A percentile compares a stretch with the other conserved stretches of the same genome.
Evolutionary conservation across 2,888 invertebrate genomes (phyloP).

Genomic region (Dusona sp.): DNA sequence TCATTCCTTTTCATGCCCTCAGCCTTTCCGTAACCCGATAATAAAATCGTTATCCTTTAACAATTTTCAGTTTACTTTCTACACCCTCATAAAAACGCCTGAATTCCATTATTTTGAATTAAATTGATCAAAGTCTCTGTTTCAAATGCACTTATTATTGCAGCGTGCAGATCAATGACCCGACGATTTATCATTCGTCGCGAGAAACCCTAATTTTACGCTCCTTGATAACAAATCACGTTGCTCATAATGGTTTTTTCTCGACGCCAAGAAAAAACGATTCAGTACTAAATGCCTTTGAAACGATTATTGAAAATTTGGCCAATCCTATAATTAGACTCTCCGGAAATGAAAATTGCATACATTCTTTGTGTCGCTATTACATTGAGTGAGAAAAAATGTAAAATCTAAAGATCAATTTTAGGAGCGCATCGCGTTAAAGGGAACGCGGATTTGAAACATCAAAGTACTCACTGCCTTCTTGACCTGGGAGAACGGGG

Average conservation of each 20-base stretch:
- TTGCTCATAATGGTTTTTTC: background rate
- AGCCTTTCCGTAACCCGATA: background rate
- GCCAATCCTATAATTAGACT: background rate
- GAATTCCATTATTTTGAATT: background rate
- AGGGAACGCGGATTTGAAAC: constrained; percentile 49
- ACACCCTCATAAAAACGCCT: background rate
- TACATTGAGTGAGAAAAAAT: background rate
- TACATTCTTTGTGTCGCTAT: background rate
- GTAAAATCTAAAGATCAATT: constrained; percentile 20
- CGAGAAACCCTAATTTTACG: background rate
- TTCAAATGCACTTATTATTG: background rate
- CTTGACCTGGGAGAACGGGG: constrained; percentile 53
- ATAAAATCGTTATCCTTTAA: background rate
- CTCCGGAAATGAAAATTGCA: background rate
- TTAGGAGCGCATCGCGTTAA: constrained; percentile 1
- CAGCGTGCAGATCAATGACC: constrained; percentile 7
- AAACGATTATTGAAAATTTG: background rate
- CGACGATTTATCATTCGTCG: background rate
- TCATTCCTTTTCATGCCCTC: background rate
- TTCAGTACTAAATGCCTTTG: background rate
- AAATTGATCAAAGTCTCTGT: background rate
- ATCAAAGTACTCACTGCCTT: constrained; percentile 63
- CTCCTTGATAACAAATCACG: background rate
- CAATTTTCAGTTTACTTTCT: background rate
- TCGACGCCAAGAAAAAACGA: background rate